These are phyloP conservation scores for Tetheella fluctuosa DNA, from an alignment of 2,888 invertebrate genomes.

Conservation along the genomic window DNA sequence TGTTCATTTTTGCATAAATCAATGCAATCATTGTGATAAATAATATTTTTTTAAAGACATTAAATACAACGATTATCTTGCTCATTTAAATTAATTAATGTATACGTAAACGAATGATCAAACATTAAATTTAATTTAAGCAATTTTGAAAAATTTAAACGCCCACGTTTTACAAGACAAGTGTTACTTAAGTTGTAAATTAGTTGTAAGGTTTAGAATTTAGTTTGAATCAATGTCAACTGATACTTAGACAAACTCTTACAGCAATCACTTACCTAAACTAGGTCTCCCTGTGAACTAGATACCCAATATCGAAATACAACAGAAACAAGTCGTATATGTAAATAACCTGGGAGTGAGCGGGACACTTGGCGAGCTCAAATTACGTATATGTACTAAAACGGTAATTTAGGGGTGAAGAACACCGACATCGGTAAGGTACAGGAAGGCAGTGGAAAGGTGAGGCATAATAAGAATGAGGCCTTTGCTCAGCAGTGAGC, in stretches of 20 bases:
- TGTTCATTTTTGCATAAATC: background rate
- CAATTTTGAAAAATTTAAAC: background rate
- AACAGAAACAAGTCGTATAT: no score
- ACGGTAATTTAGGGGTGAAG: no score
- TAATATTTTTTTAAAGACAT: conserved; percentile 1
- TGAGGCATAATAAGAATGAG: no score
- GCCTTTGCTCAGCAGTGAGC: no score
- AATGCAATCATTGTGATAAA: conserved; percentile 5
- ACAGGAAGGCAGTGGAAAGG: no score
- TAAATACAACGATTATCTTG: conserved; percentile 3
- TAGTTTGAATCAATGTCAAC: background rate
- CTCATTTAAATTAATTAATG: conserved; percentile 3
- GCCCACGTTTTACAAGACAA: background rate
- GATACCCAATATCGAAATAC: background rate
- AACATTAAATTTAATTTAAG: background rate
- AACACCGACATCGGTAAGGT: no score
- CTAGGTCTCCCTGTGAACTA: background rate
- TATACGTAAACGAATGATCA: conserved; percentile 4
- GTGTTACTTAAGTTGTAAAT: background rate
- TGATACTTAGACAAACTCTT: background rate
- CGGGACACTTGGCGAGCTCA: no score
- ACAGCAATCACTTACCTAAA: background rate
- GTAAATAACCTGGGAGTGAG: no score
- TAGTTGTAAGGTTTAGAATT: background rate
- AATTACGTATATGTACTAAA: no score